These are phyloP conservation scores for Catostomus latipinnis DNA, from an alignment of 2,797 vertebrate genomes.

Conservation along the genomic window DNA sequence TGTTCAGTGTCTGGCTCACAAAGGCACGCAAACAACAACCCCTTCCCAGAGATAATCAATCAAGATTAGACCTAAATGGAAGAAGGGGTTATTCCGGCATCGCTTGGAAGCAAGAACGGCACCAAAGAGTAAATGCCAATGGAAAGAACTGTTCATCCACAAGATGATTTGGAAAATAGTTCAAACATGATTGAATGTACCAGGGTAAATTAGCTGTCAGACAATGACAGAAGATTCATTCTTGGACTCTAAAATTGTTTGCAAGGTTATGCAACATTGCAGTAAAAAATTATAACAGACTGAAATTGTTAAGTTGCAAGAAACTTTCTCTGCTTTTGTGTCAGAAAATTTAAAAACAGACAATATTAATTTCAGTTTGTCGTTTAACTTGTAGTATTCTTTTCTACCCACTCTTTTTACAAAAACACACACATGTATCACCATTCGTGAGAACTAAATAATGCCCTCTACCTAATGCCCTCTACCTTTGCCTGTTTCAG, in stretches of 20 bases:
- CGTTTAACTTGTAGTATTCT: too few relatives aligned
- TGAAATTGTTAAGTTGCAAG: not conserved
- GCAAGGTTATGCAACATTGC: not conserved
- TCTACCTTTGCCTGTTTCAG: conserved; percentile 73
- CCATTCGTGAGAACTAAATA: conserved; percentile 69
- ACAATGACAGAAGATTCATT: conserved; percentile 51
- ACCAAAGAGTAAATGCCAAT: conserved; percentile 27
- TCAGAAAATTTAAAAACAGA: not conserved
- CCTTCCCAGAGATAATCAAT: conserved; percentile 48
- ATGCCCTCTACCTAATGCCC: conserved; percentile 53
- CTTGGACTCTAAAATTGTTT: conserved; percentile 28
- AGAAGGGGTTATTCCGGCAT: conserved; percentile 41
- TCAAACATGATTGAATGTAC: conserved; percentile 12
- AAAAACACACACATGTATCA: conserved; percentile 1
- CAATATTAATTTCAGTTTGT: too few relatives aligned
- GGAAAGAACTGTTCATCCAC: conserved; percentile 34
- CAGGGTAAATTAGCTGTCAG: conserved; percentile 27
- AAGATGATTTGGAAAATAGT: conserved; percentile 24
- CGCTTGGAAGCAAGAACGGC: conserved; percentile 26
- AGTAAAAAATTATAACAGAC: not conserved
- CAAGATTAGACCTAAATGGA: conserved; percentile 43
- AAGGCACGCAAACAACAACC: conserved; percentile 44
- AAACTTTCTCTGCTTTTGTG: not conserved
- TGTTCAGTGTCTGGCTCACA: conserved; percentile 30
- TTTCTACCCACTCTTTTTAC: conserved; percentile 5